Evolutionary conservation across 2,797 vertebrate species (phyloP).

Genomic region (Rhinatrema bivittatum): DNA sequence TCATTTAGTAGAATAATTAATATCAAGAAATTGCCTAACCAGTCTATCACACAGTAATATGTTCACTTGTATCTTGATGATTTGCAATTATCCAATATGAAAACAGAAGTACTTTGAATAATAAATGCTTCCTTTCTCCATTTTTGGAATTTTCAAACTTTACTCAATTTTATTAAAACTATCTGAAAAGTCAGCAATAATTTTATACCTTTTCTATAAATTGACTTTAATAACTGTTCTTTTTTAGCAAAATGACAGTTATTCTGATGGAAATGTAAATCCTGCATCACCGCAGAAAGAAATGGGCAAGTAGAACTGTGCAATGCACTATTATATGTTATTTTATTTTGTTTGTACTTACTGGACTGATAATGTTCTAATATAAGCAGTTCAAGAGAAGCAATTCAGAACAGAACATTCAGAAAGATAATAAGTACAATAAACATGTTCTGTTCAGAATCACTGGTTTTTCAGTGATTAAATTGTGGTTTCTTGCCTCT

Average conservation of each 20-base stretch:
- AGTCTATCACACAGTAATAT: too few species aligned
- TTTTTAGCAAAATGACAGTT: constrained; percentile 49
- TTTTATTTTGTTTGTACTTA: neutral
- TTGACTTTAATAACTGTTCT: constrained; percentile 22
- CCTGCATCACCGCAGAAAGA: constrained; percentile 43
- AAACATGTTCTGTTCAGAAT: too few species aligned
- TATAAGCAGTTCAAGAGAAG: too few species aligned
- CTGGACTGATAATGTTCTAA: neutral
- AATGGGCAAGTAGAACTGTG: constrained; percentile 48
- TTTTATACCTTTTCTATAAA: constrained; percentile 8
- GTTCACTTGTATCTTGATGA: too few species aligned
- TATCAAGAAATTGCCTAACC: too few species aligned
- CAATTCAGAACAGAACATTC: too few species aligned
- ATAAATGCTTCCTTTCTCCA: neutral
- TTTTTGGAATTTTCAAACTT: constrained; percentile 1
- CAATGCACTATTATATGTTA: neutral
- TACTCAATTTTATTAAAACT: neutral
- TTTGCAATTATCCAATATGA: too few species aligned
- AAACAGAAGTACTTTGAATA: too few species aligned
- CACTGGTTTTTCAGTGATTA: too few species aligned
- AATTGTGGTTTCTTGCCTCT: too few species aligned
- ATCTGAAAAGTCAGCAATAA: neutral
- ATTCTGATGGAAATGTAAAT: constrained; percentile 36
- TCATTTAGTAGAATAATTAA: too few species aligned
- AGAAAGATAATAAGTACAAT: too few species aligned